A percentile compares a stretch with the other conserved stretches of the same genome.
Evolutionary conservation across 2,888 invertebrate species (phyloP).

Genomic region (Netelia fuscicornis): DNA sequence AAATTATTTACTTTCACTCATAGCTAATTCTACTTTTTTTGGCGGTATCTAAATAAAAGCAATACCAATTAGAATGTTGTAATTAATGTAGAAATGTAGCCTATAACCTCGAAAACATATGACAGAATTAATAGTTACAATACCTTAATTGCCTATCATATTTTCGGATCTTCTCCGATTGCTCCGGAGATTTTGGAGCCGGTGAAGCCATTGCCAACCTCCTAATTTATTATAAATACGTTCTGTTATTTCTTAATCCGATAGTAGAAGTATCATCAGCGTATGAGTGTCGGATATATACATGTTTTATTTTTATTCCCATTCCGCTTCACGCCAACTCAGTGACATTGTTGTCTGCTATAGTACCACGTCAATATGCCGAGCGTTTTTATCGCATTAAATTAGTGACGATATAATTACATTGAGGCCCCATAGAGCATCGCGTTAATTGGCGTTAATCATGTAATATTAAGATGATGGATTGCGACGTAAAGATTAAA

Average conservation of each 20-base stretch:
- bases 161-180: constrained; percentile 91
- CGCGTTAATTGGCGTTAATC: background rate
- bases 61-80: background rate
- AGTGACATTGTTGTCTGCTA: background rate
- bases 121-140: constrained; percentile 6
- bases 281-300: background rate
- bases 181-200: constrained; percentile 90
- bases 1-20: background rate
- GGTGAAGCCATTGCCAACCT: constrained; percentile 87
- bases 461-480: background rate
- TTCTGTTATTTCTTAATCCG: constrained; percentile 8
- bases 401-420: background rate
- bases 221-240: background rate
- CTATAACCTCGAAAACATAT: constrained; percentile 13
- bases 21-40: background rate
- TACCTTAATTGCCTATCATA: constrained; percentile 91
- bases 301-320: background rate
- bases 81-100: background rate
- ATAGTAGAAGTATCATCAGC: background rate
- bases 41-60: too few species aligned
- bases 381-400: background rate
- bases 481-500: background rate
- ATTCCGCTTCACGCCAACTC: background rate
- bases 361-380: background rate
- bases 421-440: background rate